Base-by-base conservation (phyloP, 2,888 invertebrate species). In the Pseudeuparius sepicola region DNA sequence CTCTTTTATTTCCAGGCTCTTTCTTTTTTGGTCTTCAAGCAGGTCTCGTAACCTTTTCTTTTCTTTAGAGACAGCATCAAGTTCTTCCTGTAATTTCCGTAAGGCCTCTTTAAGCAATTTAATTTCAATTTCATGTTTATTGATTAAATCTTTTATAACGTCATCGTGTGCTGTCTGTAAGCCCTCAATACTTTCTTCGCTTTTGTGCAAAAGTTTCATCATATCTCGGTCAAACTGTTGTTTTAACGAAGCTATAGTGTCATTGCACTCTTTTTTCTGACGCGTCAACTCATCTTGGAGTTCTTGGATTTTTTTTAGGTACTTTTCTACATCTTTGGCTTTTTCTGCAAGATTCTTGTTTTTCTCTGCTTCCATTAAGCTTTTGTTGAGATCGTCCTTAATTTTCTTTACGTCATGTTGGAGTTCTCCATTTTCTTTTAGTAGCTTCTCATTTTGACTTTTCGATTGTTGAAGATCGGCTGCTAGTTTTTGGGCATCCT, bases 81-180 rank as follows among this genome's bases (percentile, higher is more conserved):
- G 26, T 14, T 44, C 44, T 16, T 25, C 31, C 31, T 37, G 24
- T 7, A 41, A 20, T 14, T 37, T 36, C 5, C 40, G 35, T 6
- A 49, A 31, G 3, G 37, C 41, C 4, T 49, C 42, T 33, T 50
- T 44, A 13, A 51, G 12, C 6, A 24, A 31, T 13, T 42, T 37
- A 6, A 68, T 59, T 59, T 71, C 70, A 43, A 63, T 65, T 47
- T 70, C 71, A 45, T 70, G 66, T 25, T 61, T 59, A 39, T 61
- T 63, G 26, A 63, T 60, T 24, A 70, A 55, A 26, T 68, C 66
- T 34, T 63, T 57, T 12, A 71, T 45, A 2, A 65, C 60, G 45
- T 70, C 67, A 49, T 70, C 70, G 18, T 72, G 70, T 16, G 70
- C 59, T 40, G 56, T 59, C 53, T 73, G 71, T 47, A 73, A 61